These are phyloP conservation scores for Morinoia aosen DNA, from an alignment of 2,888 invertebrate species.

Conservation along the genomic window DNA sequence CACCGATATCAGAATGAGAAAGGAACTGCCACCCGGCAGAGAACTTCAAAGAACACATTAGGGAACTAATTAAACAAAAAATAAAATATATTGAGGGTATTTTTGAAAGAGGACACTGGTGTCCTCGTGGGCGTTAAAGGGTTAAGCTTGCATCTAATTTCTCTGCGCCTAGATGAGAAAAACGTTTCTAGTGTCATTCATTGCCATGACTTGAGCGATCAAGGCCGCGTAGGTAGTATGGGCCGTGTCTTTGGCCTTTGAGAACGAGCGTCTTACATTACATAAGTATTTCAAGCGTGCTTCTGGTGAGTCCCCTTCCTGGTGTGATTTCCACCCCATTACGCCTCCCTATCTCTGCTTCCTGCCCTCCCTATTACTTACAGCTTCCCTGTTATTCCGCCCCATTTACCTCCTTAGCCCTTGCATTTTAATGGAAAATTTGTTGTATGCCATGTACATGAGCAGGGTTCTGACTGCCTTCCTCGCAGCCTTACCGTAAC, in stretches of 20 bases:
- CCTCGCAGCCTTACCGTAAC: neutral
- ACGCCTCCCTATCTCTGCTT: constrained; percentile 37
- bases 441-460: constrained; percentile 13
- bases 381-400: constrained; percentile 38
- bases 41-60: too few relatives aligned
- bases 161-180: neutral
- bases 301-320: constrained; percentile 9
- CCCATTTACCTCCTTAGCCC: constrained; percentile 42
- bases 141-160: neutral
- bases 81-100: too few relatives aligned
- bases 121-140: too few relatives aligned
- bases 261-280: neutral
- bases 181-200: neutral
- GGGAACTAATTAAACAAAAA: too few relatives aligned
- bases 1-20: too few relatives aligned
- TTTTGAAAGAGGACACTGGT: too few relatives aligned
- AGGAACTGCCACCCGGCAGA: too few relatives aligned
- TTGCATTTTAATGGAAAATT: constrained; percentile 53
- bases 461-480: neutral
- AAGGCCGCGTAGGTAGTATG: neutral
- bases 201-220: neutral
- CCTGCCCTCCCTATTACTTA: constrained; percentile 50
- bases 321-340: constrained; percentile 28
- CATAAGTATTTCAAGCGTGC: neutral
- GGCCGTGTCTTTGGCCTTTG: neutral